Base-by-base conservation (phyloP, 1,140 invertebrate genomes). In the honey bee (Apis mellifera) region DNA sequence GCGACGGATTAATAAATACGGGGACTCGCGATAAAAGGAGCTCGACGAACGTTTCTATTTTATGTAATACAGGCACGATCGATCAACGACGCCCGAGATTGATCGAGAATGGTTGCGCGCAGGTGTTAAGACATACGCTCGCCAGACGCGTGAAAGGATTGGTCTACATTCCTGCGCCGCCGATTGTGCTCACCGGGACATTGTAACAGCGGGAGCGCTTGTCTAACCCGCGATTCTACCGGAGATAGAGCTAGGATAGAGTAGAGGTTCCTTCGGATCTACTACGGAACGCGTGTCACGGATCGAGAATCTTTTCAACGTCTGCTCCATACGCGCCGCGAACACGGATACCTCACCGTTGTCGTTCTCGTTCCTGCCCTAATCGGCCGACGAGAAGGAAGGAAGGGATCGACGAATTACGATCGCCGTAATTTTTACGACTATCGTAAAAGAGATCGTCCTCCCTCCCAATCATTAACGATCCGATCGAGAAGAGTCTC, bases 381-480 rank as follows among this genome's bases (percentile, higher is more conserved):
- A n/a, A n/a, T 32, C 32, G 32, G 1, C 32, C 32, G 32, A 32
- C 32, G 32, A 32, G 32, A 32, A 32, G 32, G n/a, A n/a, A n/a
- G n/a, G n/a, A n/a, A n/a, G 32, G 32, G 32, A 32, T 32, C 32
- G 2, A 32, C 32, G 32, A 32, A 32, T 32, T 32, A 3, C 32
- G 32, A 32, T 32, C 32, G 32, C 32, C 64, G 84, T 85, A 88
- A 89, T 88, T 89, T 89, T 32, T 32, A 89, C 88, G 83, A 88
- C 76, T 3, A 32, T 32, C 32, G 32, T 3, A 3, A 32, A 32
- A 32, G 2, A 3, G 32, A 32, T 32, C 32, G 32, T 32, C 32
- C 1, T 26, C 26, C 26, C 26, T 26, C 26, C 26, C 26, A n/a
- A n/a, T 26, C 26, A 26, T 26, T 26, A 26, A 26, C 26, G 32